Conservation (phyloP, 1,140 invertebrate species). For the Eulimnadia texana region DNA sequence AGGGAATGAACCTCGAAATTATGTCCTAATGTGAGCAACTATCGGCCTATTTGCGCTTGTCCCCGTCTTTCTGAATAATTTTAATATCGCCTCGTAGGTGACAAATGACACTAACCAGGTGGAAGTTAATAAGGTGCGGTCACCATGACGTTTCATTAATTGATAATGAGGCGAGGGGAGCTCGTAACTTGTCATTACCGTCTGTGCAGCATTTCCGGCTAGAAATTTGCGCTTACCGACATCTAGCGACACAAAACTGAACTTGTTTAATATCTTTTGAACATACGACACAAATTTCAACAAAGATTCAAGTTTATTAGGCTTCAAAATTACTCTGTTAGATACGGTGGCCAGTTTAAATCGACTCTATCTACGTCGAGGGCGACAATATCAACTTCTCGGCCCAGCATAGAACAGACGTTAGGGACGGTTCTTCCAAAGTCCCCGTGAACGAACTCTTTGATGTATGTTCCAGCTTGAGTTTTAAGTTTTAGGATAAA, state of each 20-base stretch:
- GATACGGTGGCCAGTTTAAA: conserved; percentile 12
- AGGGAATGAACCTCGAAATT: background rate
- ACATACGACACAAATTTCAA: too few species aligned
- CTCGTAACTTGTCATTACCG: background rate
- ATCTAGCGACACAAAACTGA: too few species aligned
- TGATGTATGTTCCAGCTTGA: conserved; percentile 90
- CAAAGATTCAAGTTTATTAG: too few species aligned
- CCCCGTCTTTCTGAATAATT: background rate
- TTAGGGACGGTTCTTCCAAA: conserved; percentile 70
- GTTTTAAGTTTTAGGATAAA: conserved; percentile 56
- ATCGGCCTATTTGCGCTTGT: too few species aligned
- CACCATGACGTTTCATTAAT: background rate
- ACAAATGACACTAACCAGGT: background rate
- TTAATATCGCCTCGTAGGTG: background rate
- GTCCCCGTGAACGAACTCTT: conserved; percentile 94
- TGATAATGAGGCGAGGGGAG: background rate
- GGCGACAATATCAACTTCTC: conserved; percentile 47
- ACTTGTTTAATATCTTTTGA: too few species aligned
- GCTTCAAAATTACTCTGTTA: too few species aligned
- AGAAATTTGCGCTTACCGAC: too few species aligned
- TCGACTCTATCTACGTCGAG: conserved; percentile 45
- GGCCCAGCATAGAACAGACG: conserved; percentile 39
- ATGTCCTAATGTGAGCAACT: background rate
- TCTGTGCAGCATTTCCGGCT: too few species aligned
- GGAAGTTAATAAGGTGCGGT: background rate